Conservation (phyloP, 2,888 invertebrate genomes). For the Orthosia incerta region DNA sequence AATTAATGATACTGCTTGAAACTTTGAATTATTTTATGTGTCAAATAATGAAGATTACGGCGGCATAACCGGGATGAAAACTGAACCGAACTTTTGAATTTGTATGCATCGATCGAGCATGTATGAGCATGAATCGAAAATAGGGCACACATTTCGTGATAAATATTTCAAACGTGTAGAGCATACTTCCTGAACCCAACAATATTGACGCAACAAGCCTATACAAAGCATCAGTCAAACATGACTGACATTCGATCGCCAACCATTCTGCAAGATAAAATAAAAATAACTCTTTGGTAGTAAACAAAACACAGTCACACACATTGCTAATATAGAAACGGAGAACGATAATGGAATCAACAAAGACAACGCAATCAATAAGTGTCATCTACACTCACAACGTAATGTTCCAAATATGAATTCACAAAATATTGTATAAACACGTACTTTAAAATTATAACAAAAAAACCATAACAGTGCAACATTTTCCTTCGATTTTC, state of each 20-base stretch:
- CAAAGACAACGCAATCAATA: background rate
- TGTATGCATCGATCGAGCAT: constrained; percentile 29
- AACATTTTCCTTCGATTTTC: no score
- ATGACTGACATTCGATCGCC: constrained; percentile 49
- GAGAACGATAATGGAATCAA: background rate
- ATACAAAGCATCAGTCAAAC: constrained; percentile 21
- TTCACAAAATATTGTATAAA: no score
- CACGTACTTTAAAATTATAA: no score
- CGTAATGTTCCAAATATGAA: no score
- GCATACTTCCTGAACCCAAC: constrained; percentile 21
- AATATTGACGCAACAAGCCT: constrained; percentile 29
- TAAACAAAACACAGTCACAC: background rate
- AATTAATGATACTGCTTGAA: no score
- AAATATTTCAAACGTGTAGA: constrained; percentile 41
- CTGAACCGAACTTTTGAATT: constrained; percentile 19
- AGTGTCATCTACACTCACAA: no score
- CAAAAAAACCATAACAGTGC: no score
- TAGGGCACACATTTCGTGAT: constrained; percentile 4
- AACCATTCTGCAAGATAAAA: constrained; percentile 18
- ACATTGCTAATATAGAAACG: background rate
- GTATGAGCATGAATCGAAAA: constrained; percentile 17
- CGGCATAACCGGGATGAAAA: background rate
- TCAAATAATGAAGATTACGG: no score
- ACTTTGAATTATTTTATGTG: background rate
- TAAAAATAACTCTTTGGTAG: background rate